Percentiles rank a stretch among this genome's conserved stretches.
phyloP scores from a whole-genome alignment of 2,888 invertebrate species.

The Polylopha cassiicola region DNA sequence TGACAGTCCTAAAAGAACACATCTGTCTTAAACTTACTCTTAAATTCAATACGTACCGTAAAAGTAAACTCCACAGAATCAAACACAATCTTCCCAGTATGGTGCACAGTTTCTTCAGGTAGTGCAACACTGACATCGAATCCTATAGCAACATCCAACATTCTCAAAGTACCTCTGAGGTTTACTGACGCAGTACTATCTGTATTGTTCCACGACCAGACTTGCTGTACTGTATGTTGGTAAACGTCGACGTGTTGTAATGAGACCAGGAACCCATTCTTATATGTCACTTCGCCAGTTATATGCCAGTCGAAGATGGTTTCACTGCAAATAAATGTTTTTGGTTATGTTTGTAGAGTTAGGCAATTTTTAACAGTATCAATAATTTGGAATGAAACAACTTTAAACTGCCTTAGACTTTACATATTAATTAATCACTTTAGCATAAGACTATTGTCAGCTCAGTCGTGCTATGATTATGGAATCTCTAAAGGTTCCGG shows the following conservation, averaged over 20 bases:
- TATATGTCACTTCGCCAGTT: constrained; percentile 37
- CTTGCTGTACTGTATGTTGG: constrained; percentile 38
- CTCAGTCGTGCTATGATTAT: too few relatives aligned
- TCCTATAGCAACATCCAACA: constrained; percentile 5
- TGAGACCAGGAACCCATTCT: constrained; percentile 50
- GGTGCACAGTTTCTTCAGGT: constrained; percentile 4
- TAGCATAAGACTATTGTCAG: too few relatives aligned
- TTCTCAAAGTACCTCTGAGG: constrained; percentile 11
- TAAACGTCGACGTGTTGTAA: constrained; percentile 44
- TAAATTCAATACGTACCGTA: constrained; percentile 6
- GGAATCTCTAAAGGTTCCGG: too few relatives aligned
- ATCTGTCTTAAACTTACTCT: background rate
- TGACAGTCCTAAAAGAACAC: background rate
- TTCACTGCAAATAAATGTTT: constrained; percentile 37
- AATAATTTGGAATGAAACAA: too few relatives aligned
- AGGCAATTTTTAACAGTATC: background rate
- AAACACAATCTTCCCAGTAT: constrained; percentile 12
- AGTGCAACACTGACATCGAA: constrained; percentile 6
- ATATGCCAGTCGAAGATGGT: constrained; percentile 32
- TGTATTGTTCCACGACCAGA: constrained; percentile 36
- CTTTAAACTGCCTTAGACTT: too few relatives aligned
- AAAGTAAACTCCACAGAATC: constrained; percentile 12
- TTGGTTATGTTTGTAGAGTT: background rate
- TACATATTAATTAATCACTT: too few relatives aligned
- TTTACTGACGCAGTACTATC: constrained; percentile 14